phyloP scores from a whole-genome alignment of 2,113 vertebrate species.

The Coptodon bakossiorum region DNA sequence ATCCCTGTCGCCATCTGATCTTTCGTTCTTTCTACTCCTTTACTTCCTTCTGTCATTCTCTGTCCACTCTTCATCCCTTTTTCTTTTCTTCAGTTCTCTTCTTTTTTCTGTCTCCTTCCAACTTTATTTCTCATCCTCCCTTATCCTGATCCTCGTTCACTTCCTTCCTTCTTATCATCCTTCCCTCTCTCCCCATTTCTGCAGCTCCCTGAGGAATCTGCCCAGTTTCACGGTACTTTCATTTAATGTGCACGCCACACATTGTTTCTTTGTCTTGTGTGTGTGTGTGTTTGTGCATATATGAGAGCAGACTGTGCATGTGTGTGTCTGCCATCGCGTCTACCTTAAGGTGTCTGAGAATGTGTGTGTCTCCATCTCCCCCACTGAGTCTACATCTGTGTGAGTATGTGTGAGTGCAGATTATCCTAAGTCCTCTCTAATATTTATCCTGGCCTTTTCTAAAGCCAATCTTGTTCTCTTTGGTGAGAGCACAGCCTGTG shows the following conservation, averaged over 20 bases:
- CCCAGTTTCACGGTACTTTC: slow-evolving; percentile 43
- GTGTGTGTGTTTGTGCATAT: not conserved
- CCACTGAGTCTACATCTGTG: slow-evolving; percentile 16
- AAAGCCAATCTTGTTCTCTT: slow-evolving; percentile 72
- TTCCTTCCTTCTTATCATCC: not conserved
- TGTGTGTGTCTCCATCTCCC: slow-evolving; percentile 47
- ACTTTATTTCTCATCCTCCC: not conserved
- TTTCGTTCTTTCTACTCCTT: not conserved
- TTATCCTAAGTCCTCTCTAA: slow-evolving; percentile 70
- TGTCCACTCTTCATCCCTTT: not conserved
- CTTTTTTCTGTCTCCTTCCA: not conserved
- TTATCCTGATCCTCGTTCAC: not conserved
- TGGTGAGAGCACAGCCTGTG: slow-evolving; percentile 52
- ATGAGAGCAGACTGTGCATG: not conserved
- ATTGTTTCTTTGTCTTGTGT: not conserved
- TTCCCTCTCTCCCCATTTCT: slow-evolving; percentile 6
- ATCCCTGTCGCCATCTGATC: not conserved
- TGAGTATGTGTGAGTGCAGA: slow-evolving; percentile 39
- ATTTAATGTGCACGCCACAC: slow-evolving; percentile 31
- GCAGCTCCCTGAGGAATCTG: slow-evolving; percentile 27
- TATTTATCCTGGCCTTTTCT: slow-evolving; percentile 71
- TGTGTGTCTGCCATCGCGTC: slow-evolving; percentile 46
- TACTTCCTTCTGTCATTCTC: not conserved
- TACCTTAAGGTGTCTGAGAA: slow-evolving; percentile 64
- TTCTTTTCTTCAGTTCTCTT: not conserved